Base-by-base conservation (phyloP, 53 echinoderm and acorn worm genomes). In the Stichopus horrens region DNA sequence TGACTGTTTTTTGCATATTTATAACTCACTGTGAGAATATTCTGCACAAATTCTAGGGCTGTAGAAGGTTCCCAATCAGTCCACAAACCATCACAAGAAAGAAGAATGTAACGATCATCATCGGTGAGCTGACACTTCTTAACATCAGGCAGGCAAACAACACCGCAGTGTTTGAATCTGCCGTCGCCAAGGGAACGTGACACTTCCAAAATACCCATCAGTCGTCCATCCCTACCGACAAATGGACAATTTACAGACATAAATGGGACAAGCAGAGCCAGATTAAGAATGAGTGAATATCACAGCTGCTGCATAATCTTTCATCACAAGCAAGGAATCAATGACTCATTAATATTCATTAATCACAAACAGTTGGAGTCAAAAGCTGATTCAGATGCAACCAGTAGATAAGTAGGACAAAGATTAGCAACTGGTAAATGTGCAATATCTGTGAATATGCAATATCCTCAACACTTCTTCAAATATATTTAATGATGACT, bases 81-180 rank as follows among this genome's bases (percentile, higher is more conserved):
- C 98, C 98, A 98, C 4, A 98, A 88, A n/a, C 98, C 98, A 83
- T 98, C 98, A 83, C 98, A 98, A 78, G 94, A 89, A 22, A 98
- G 90, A 51, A 98, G 85, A 54, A 98, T 73, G 88, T 94, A 98
- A 23, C 86, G 92, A 56, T 98, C 98, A 56, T 93, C 90, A 5
- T 92, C 91, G 54, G 93, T 92, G n/a, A 98, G 93, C 58, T 94
- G 95, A 76, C 98, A 98, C 57, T 94, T 98, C 92, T 98, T 98
- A 76, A 95, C 88, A 90, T 98, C 98, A 19, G 98, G 98, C 23
- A 88, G 73, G 77, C 90, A 95, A 55, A 93, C 90, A 54, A 96
- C 94, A 8, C 95, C 98, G 52, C 94, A 98, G 76, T 94, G 98
- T 86, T 98, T 98, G 89, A 98, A 96, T 21, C 98, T 88, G 11